These are phyloP conservation scores for Leucophenga maculata DNA, from an alignment of 2,888 invertebrate species.

Conservation along the genomic window DNA sequence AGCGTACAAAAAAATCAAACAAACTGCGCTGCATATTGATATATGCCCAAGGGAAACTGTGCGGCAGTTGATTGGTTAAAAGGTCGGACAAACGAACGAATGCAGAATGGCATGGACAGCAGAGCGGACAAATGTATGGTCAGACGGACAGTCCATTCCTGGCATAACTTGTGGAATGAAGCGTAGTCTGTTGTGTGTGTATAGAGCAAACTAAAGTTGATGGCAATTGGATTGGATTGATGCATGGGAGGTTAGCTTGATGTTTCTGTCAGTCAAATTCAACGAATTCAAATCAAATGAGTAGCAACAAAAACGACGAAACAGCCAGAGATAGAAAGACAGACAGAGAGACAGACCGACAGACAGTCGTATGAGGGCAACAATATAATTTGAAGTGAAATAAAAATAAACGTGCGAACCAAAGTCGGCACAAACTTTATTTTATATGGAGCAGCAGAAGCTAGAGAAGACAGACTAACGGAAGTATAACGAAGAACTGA, in stretches of 20 bases:
- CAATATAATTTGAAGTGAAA: slow-evolving; percentile 10
- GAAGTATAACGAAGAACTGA: background rate
- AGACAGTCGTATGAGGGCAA: background rate
- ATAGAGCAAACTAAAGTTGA: no score
- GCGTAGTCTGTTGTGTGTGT: background rate
- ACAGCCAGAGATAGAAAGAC: background rate
- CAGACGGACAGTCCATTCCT: background rate
- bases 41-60: background rate
- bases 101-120: no score
- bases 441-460: background rate
- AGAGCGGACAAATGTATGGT: background rate
- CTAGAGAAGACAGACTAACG: background rate
- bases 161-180: background rate
- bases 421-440: background rate
- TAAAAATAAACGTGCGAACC: slow-evolving; percentile 5
- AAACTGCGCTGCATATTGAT: slow-evolving; percentile 1
- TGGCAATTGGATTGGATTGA: no score
- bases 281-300: slow-evolving; percentile 3
- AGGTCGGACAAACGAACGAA: slow-evolving; percentile 4
- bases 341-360: background rate
- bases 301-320: background rate
- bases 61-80: slow-evolving; percentile 15
- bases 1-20: no score
- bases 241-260: no score
- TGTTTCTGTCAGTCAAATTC: slow-evolving; percentile 16